phyloP scores from a whole-genome alignment of 2,888 invertebrate species.

The Rhamnusium bicolor region DNA sequence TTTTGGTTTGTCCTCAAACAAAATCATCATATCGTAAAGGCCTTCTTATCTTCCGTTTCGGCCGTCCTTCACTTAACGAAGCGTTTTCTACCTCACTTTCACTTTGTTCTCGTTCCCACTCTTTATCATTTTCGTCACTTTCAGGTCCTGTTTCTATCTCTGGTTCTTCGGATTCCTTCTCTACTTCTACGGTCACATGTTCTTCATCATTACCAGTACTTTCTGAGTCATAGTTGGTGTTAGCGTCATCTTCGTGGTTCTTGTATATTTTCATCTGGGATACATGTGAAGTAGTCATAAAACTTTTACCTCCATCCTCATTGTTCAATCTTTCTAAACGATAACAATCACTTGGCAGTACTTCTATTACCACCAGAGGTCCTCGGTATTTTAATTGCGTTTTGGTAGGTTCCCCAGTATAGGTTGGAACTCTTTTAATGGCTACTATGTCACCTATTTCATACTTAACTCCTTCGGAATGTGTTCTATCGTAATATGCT shows the following conservation, averaged over 20 bases:
- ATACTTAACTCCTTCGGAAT: constrained; percentile 9
- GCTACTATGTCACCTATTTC: constrained; percentile 28
- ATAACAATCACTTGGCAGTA: constrained; percentile 31
- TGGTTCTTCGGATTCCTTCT: neutral
- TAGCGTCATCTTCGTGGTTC: neutral
- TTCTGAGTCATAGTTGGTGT: neutral
- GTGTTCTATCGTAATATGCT: constrained; percentile 8
- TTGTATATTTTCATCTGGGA: constrained; percentile 22
- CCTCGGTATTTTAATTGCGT: constrained; percentile 31
- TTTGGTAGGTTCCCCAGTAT: constrained; percentile 26
- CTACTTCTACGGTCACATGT: neutral
- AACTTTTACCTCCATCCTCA: constrained; percentile 1
- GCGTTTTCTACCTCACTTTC: neutral
- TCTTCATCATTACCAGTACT: neutral
- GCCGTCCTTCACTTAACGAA: no score
- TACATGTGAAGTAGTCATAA: constrained; percentile 25
- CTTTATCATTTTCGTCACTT: neutral
- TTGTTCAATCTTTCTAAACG: constrained; percentile 6
- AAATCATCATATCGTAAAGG: no score
- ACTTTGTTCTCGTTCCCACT: neutral
- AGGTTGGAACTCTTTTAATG: constrained; percentile 5
- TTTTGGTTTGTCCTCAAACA: no score
- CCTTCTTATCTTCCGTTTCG: no score
- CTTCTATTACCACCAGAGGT: constrained; percentile 24
- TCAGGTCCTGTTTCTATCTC: neutral